Evolutionary conservation across 2,797 vertebrate species (phyloP).

Genomic region (Falco columbarius): DNA sequence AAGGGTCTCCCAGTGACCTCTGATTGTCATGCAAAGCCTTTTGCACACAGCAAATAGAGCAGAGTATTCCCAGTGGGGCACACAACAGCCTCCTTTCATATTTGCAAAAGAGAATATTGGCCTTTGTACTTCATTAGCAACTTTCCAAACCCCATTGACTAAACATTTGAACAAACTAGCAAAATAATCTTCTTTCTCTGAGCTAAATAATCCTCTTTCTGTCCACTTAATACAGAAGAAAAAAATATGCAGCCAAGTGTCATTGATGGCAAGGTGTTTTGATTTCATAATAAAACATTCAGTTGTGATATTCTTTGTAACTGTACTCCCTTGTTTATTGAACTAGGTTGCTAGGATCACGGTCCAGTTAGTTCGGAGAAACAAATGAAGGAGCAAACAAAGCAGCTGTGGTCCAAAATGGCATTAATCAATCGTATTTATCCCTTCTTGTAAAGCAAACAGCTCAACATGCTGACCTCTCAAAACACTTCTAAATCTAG

Average conservation of each 20-base stretch:
- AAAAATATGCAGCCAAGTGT: neutral
- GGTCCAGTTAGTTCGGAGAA: neutral
- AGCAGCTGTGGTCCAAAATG: neutral
- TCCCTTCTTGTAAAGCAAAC: neutral
- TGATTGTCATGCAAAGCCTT: neutral
- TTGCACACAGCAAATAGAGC: neutral
- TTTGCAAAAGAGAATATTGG: neutral
- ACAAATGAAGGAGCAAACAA: neutral
- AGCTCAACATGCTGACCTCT: neutral
- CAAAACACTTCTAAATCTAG: neutral
- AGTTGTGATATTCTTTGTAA: neutral
- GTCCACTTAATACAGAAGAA: neutral
- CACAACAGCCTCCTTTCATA: neutral
- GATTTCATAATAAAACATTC: slow-evolving; percentile 18
- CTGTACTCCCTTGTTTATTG: neutral
- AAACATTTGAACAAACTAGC: slow-evolving; percentile 46
- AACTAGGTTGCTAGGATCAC: neutral
- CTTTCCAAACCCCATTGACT: slow-evolving; percentile 30
- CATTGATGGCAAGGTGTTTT: neutral
- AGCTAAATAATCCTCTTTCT: slow-evolving; percentile 1
- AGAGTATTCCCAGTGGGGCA: neutral
- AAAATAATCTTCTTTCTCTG: neutral
- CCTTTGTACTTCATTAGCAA: slow-evolving; percentile 25
- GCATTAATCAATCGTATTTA: neutral
- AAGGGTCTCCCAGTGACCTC: neutral